phyloP scores from a whole-genome alignment of 2,113 vertebrate genomes.

The Macheiramphus alcinus region DNA sequence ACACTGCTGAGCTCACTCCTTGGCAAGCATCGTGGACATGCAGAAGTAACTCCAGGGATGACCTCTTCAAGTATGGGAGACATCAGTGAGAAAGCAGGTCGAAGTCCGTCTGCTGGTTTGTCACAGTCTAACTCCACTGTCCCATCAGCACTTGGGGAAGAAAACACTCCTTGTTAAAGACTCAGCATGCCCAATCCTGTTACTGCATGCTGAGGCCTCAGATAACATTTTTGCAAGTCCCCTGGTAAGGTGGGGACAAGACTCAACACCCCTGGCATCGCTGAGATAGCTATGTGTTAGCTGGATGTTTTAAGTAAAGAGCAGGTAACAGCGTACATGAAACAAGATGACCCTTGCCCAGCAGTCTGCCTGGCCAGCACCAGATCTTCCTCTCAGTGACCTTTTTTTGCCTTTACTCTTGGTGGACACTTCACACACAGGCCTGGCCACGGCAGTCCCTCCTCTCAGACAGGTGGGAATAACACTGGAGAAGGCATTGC shows the following conservation, averaged over 20 bases:
- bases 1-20: neutral
- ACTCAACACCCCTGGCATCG: neutral
- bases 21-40: neutral
- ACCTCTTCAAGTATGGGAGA: neutral
- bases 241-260: neutral
- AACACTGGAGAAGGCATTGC: neutral
- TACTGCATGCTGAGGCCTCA: neutral
- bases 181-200: neutral
- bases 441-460: neutral
- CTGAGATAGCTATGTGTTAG: neutral
- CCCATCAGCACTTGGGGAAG: neutral
- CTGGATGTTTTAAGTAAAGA: neutral
- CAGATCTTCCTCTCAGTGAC: neutral
- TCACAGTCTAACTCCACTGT: neutral
- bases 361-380: neutral
- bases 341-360: neutral
- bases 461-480: neutral
- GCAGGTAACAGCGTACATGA: fast-evolving
- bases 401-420: neutral
- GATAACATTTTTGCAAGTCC: neutral
- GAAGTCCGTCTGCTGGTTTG: neutral
- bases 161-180: neutral
- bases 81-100: neutral
- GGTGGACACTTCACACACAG: neutral
- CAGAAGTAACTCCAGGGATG: neutral